These are phyloP conservation scores for Prorops nasuta DNA, from an alignment of 1,140 invertebrate species.

Conservation along the genomic window DNA sequence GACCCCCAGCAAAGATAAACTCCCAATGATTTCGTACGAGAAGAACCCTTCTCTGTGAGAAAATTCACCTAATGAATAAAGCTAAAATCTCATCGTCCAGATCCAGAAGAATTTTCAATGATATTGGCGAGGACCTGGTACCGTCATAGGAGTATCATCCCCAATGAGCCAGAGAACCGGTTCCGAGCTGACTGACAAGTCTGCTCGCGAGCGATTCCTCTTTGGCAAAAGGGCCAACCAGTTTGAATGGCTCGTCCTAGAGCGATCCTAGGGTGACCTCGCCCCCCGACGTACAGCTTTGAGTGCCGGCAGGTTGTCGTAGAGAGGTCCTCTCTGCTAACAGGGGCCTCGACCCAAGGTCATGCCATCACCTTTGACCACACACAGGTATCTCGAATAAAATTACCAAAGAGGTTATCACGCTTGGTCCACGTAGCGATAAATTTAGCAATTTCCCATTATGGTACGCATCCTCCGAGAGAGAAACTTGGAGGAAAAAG, in stretches of 20 bases:
- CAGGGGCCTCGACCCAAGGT: slow-evolving; percentile 30
- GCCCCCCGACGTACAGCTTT: background rate
- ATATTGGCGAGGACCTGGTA: slow-evolving; percentile 20
- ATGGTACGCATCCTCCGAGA: too few species aligned
- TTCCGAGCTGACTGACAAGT: slow-evolving; percentile 23
- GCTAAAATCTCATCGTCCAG: slow-evolving; percentile 22
- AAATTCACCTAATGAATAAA: slow-evolving; percentile 41
- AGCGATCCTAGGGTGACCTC: background rate
- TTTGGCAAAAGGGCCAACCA: too few species aligned
- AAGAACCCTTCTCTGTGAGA: slow-evolving; percentile 29
- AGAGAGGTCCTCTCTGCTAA: slow-evolving; percentile 15
- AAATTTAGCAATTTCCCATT: too few species aligned
- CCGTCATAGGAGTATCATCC: too few species aligned
- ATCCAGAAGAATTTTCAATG: background rate
- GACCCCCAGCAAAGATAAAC: too few species aligned
- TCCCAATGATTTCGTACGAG: too few species aligned
- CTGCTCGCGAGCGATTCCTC: too few species aligned
- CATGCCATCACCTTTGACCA: slow-evolving; percentile 39
- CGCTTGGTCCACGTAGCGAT: too few species aligned
- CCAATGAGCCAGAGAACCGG: too few species aligned
- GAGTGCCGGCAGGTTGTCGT: slow-evolving; percentile 29
- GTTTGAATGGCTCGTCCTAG: slow-evolving; percentile 8
- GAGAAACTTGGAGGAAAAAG: too few species aligned
- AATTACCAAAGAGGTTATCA: too few species aligned
- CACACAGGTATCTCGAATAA: slow-evolving; percentile 21